Evolutionary conservation across 2,888 invertebrate genomes (phyloP).

Genomic region (Scaptomyza caliginosa): DNA sequence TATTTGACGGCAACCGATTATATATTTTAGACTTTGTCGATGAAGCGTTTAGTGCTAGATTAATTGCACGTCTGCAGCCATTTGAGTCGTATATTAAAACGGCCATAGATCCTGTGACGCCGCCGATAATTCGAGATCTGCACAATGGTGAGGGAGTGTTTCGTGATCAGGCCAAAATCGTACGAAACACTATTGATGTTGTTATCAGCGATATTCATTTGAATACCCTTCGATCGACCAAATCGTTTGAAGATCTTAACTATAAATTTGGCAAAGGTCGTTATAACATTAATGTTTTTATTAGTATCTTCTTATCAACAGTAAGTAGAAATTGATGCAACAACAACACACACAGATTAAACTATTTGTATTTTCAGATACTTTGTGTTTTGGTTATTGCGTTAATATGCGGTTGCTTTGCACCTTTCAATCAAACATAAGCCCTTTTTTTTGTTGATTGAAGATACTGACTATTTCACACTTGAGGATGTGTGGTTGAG

Average conservation of each 20-base stretch:
- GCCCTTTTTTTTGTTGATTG: not conserved
- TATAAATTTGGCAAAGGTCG: constrained; percentile 35
- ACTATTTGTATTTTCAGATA: constrained; percentile 32
- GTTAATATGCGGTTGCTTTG: constrained; percentile 52
- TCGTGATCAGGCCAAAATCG: constrained; percentile 3
- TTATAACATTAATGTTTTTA: constrained; percentile 25
- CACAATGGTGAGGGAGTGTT: constrained; percentile 9
- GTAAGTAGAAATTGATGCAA: constrained; percentile 28
- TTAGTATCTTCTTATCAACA: constrained; percentile 24
- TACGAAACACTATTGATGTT: constrained; percentile 42
- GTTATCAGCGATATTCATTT: constrained; percentile 48
- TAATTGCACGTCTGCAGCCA: constrained; percentile 14
- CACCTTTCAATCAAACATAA: not conserved
- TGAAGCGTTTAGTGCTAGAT: not conserved
- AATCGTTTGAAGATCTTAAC: constrained; percentile 53
- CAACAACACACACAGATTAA: not conserved
- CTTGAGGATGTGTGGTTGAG: not conserved
- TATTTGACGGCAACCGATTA: constrained; percentile 20
- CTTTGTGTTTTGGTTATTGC: constrained; percentile 31
- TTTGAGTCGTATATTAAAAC: constrained; percentile 7
- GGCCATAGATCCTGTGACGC: constrained; percentile 19
- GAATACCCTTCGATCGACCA: constrained; percentile 31
- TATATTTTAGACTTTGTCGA: not conserved
- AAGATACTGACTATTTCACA: not conserved
- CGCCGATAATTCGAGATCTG: constrained; percentile 37